Evolutionary conservation across 2,797 vertebrate species (phyloP).

Genomic region (Stomatorhinus walkeri): DNA sequence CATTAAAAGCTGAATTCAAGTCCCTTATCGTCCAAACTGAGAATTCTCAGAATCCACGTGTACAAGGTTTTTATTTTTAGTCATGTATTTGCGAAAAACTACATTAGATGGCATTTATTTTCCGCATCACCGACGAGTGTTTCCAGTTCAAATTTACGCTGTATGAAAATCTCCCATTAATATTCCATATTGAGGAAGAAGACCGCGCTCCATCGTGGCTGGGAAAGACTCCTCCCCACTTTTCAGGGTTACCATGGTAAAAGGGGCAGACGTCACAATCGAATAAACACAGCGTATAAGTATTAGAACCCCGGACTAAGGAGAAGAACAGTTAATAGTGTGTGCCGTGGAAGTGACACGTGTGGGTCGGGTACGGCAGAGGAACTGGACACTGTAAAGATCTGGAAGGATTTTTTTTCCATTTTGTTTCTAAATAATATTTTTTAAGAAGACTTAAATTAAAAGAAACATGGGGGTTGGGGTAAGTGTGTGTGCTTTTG

Average conservation of each 20-base stretch:
- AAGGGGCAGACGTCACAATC: slow-evolving; percentile 24
- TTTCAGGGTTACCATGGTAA: slow-evolving; percentile 26
- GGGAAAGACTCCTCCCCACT: slow-evolving; percentile 23
- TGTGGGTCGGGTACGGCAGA: slow-evolving; percentile 30
- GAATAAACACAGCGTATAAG: slow-evolving; percentile 22
- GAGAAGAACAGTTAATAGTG: background rate
- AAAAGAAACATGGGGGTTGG: slow-evolving; percentile 37
- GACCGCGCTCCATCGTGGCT: background rate
- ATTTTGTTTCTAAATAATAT: background rate
- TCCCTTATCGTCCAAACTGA: background rate
- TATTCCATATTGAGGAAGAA: background rate
- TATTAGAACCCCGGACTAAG: slow-evolving; percentile 1
- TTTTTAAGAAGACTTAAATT: background rate
- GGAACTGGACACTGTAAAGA: background rate
- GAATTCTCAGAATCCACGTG: background rate
- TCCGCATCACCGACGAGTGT: background rate
- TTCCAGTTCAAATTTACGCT: slow-evolving; percentile 5
- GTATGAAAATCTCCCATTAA: background rate
- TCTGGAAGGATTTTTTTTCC: background rate
- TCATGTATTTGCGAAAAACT: background rate
- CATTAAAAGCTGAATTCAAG: background rate
- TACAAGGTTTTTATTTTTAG: background rate
- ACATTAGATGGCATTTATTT: background rate
- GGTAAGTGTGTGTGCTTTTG: slow-evolving; percentile 29
- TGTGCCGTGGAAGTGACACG: background rate